These are phyloP conservation scores for Protaetia brevitarsis DNA, from an alignment of 1,140 invertebrate species.

Conservation along the genomic window DNA sequence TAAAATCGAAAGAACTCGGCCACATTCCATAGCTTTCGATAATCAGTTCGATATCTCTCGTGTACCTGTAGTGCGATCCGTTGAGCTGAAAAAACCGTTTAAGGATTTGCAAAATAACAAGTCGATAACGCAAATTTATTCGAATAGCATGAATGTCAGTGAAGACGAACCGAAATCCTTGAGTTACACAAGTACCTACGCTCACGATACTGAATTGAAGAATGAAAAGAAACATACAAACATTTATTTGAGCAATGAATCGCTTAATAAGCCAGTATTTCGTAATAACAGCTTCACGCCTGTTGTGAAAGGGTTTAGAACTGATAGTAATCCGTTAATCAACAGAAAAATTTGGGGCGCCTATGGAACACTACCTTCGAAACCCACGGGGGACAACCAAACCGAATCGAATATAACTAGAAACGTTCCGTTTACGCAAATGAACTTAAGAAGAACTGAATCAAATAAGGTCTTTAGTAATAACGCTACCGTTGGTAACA, in stretches of 20 bases:
- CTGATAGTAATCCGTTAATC: conserved; percentile 17
- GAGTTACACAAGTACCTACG: not conserved
- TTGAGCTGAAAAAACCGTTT: conserved; percentile 48
- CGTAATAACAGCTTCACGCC: conserved; percentile 42
- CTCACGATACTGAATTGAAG: conserved; percentile 5
- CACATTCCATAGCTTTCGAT: conserved; percentile 45
- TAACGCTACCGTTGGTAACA: conserved; percentile 7
- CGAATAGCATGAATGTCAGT: conserved; percentile 18
- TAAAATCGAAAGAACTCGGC: conserved; percentile 35
- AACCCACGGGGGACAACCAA: conserved; percentile 30
- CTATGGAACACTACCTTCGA: conserved; percentile 28
- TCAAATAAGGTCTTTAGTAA: conserved; percentile 32
- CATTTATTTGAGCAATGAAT: conserved; percentile 22
- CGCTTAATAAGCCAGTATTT: conserved; percentile 32
- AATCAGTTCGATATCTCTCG: conserved; percentile 43
- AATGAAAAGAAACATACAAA: conserved; percentile 10
- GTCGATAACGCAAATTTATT: conserved; percentile 41
- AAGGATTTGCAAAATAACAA: conserved; percentile 39
- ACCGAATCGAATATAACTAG: conserved; percentile 32
- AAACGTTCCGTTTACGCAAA: conserved; percentile 40
- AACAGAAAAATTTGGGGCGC: conserved; percentile 37
- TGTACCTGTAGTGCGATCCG: conserved; percentile 47
- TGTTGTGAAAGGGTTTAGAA: conserved; percentile 43
- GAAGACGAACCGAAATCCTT: conserved; percentile 21
- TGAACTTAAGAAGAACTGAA: conserved; percentile 38